Evolutionary conservation across 2,797 vertebrate genomes (phyloP).

Genomic region (Erpetoichthys calabaricus): DNA sequence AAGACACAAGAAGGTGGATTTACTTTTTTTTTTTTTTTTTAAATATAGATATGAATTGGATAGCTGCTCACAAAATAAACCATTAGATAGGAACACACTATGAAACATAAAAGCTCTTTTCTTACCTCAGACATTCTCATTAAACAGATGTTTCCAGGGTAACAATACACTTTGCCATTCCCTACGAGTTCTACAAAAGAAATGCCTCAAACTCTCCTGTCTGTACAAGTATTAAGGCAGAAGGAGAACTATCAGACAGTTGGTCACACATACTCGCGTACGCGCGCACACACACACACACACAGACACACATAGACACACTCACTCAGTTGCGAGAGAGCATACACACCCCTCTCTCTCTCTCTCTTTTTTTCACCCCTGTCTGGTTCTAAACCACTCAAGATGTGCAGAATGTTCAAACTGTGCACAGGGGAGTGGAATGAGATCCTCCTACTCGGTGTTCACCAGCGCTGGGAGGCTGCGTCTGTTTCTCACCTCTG

Average conservation of each 20-base stretch:
- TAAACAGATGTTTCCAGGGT: conserved; percentile 60
- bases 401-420: conserved; percentile 64
- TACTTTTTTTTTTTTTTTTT: too few species aligned
- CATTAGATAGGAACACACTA: background rate
- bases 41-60: too few species aligned
- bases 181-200: conserved; percentile 63
- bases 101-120: conserved; percentile 14
- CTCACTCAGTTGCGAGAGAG: conserved; percentile 15
- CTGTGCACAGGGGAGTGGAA: conserved; percentile 74
- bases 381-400: conserved; percentile 72
- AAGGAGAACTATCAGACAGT: conserved; percentile 53
- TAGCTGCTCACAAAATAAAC: background rate
- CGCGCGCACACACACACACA: conserved; percentile 12
- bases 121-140: conserved; percentile 86
- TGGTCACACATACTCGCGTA: conserved; percentile 12
- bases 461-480: conserved; percentile 48
- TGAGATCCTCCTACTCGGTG: conserved; percentile 66
- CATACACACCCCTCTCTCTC: conserved; percentile 10
- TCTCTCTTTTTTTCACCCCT: conserved; percentile 33
- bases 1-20: too few species aligned
- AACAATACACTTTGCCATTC: conserved; percentile 69
- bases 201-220: conserved; percentile 63
- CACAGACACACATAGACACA: conserved; percentile 2
- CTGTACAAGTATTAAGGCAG: conserved; percentile 63
- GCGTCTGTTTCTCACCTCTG: conserved; percentile 64